Base-by-base conservation (phyloP, 2,113 vertebrate genomes). In the Scopus umbretta region DNA sequence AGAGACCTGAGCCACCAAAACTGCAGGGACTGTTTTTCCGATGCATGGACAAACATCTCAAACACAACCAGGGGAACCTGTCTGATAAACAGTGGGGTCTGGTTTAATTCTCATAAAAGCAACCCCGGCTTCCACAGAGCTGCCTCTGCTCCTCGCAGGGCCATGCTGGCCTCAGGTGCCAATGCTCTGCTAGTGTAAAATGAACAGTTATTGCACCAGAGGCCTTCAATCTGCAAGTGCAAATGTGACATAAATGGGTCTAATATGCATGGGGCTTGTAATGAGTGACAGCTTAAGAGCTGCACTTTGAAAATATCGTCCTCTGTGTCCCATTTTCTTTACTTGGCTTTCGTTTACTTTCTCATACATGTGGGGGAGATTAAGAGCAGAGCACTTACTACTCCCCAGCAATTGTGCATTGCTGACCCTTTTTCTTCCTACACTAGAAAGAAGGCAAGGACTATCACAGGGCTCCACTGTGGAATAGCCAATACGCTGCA, bases 221-320 rank as follows among this genome's bases (percentile, higher is more conserved):
- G 73, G 29, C 86, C 80, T 79, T 91, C 92, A 82, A 62, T 94
- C 84, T 91, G 55, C 83, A 94, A 95, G 93, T 86, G 84, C 78
- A 94, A 95, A 97, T 92, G 76, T 89, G 95, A 85, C 80, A 86
- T 82, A 92, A 96, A 87, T 80, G 66, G 53, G 29, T 71, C 62
- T 94, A 91, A 94, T 91, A 58, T 91, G 89, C 67, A 53, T 6
- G n/a, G 56, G 88, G 32, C 86, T 96, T 95, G 81, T 92, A 82
- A 88, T 30, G 45, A 74, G 86, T 95, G 95, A 95, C 86, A 94
- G 58, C 42, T 97, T 94, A 94, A 95, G 94, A 86, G 80, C 80
- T 42, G n/a, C 32, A 8, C 74, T 92, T 88, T 82, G 87, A 91
- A 97, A 95, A 90, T 85, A 82, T 38, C 74, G 73, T 87, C 94